Evolutionary conservation across 2,113 vertebrate genomes (phyloP).

Genomic region (Numenius arquata): DNA sequence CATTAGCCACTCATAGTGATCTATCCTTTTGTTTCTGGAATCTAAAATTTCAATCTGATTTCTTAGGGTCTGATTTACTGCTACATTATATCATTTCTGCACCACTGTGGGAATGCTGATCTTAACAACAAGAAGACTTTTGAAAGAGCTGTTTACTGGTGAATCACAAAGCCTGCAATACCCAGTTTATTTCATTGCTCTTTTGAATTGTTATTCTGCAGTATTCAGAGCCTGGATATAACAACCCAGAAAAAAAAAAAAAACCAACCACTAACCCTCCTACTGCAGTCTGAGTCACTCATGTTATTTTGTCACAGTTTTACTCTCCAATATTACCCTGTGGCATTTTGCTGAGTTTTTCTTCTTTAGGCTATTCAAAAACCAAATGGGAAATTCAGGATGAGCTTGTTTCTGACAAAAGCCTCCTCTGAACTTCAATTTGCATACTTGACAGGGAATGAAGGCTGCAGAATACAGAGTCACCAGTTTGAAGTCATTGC

Average conservation of each 20-base stretch:
- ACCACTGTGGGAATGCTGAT: neutral
- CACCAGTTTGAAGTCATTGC: neutral
- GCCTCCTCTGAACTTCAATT: neutral
- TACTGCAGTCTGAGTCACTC: slow-evolving; percentile 2
- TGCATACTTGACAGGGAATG: neutral
- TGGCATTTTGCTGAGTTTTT: neutral
- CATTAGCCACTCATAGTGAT: neutral
- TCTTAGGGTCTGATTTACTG: neutral
- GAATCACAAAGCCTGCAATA: neutral
- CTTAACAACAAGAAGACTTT: neutral
- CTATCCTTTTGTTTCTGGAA: neutral
- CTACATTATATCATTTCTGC: neutral
- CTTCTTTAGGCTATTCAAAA: neutral
- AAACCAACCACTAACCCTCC: neutral
- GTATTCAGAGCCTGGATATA: neutral
- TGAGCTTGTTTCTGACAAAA: neutral
- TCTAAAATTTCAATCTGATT: neutral
- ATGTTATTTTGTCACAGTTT: neutral
- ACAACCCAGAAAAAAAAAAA: neutral
- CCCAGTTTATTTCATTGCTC: neutral
- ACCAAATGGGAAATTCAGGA: neutral
- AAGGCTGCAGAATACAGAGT: neutral
- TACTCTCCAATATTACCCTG: neutral
- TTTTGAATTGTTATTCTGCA: neutral
- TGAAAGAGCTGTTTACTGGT: neutral